These are phyloP conservation scores for Vannuccia rotundouncinata DNA, from an alignment of 2,888 invertebrate genomes.

Conservation along the genomic window DNA sequence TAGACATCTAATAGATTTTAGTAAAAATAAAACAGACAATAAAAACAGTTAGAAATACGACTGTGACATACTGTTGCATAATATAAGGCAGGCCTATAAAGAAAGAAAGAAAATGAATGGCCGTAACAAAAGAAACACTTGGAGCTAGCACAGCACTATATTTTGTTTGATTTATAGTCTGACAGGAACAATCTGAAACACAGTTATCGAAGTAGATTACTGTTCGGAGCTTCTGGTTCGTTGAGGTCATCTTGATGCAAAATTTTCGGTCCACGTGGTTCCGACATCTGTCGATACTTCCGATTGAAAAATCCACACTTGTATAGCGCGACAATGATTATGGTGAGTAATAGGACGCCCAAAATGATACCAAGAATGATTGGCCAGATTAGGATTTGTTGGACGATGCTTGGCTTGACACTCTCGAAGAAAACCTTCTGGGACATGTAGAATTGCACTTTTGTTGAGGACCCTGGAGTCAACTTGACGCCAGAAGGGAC, in stretches of 20 bases:
- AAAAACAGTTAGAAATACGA: too few relatives aligned
- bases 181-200: too few relatives aligned
- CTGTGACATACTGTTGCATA: too few relatives aligned
- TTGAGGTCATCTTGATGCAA: not conserved
- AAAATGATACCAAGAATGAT: not conserved
- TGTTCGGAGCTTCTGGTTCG: not conserved
- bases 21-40: too few relatives aligned
- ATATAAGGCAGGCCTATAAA: too few relatives aligned
- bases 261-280: not conserved
- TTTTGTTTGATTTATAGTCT: too few relatives aligned
- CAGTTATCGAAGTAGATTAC: too few relatives aligned
- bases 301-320: not conserved
- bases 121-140: too few relatives aligned
- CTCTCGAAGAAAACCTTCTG: not conserved
- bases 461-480: not conserved
- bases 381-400: not conserved
- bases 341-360: not conserved
- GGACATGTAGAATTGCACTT: not conserved
- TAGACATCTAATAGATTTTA: too few relatives aligned
- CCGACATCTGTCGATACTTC: not conserved
- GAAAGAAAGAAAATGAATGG: too few relatives aligned
- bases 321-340: not conserved
- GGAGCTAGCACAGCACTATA: too few relatives aligned
- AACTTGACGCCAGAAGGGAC: not conserved
- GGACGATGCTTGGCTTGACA: not conserved